Evolutionary conservation across 2,888 invertebrate genomes (phyloP).

Genomic region (Eupithecia vulgata): DNA sequence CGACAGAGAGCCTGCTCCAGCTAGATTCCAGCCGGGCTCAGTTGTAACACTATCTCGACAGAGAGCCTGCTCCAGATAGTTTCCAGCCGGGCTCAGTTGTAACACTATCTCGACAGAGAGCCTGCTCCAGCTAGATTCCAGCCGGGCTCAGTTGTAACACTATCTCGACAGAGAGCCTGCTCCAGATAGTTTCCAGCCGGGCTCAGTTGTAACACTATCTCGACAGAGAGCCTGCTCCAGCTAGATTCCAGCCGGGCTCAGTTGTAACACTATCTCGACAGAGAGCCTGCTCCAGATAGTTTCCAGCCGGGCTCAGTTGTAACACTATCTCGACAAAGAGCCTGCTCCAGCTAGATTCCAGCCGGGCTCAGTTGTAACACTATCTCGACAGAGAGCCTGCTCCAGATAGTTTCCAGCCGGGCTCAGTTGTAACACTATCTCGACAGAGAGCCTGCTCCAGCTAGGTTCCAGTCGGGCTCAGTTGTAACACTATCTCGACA

Average conservation of each 20-base stretch:
- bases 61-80: slow-evolving; percentile 9
- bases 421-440: slow-evolving; percentile 1
- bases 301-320: neutral
- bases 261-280: slow-evolving; percentile 6
- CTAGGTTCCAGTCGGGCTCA: neutral
- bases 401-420: slow-evolving; percentile 3
- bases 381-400: slow-evolving; percentile 12
- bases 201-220: slow-evolving; percentile 1
- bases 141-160: neutral
- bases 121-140: slow-evolving; percentile 8
- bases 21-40: neutral
- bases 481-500: slow-evolving; percentile 6
- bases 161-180: slow-evolving; percentile 12
- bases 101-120: slow-evolving; percentile 10
- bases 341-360: slow-evolving; percentile 8
- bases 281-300: slow-evolving; percentile 9
- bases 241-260: neutral
- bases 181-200: slow-evolving; percentile 3
- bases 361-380: neutral
- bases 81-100: neutral
- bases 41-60: slow-evolving; percentile 6
- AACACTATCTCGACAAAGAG: slow-evolving; percentile 16
- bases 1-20: slow-evolving; percentile 16
- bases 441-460: slow-evolving; percentile 16
- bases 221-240: slow-evolving; percentile 16